Conservation (phyloP, 2,888 invertebrate genomes). For the Arge pagana region DNA sequence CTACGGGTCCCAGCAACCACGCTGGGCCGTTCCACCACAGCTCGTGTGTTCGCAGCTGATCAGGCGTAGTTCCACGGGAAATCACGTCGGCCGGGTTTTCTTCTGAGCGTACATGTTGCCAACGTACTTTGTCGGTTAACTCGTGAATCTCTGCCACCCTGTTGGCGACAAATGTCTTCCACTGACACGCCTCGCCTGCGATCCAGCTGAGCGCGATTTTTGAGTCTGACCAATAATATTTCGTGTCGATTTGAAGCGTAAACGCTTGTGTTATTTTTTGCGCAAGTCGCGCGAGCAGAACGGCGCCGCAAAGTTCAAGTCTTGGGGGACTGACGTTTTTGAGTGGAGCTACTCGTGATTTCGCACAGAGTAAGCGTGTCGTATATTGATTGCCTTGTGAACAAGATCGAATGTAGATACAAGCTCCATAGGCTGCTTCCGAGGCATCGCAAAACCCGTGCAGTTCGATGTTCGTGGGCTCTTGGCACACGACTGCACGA, state of each 20-base stretch:
- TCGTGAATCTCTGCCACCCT: slow-evolving; percentile 23
- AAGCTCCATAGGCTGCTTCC: slow-evolving; percentile 31
- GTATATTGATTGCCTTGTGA: not conserved
- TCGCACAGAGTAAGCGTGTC: slow-evolving; percentile 32
- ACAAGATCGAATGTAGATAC: slow-evolving; percentile 33
- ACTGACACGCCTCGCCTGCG: slow-evolving; percentile 20
- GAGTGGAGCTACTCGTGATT: slow-evolving; percentile 39
- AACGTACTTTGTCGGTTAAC: not conserved
- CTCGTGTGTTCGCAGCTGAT: not conserved
- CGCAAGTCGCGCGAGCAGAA: slow-evolving; percentile 27
- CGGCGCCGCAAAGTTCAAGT: slow-evolving; percentile 33
- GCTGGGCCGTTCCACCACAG: slow-evolving; percentile 1
- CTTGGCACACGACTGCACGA: not conserved
- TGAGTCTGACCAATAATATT: slow-evolving; percentile 35
- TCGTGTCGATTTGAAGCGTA: slow-evolving; percentile 7
- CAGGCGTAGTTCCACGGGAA: slow-evolving; percentile 19
- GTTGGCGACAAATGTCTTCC: slow-evolving; percentile 24
- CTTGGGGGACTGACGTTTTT: slow-evolving; percentile 33
- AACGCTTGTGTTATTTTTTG: slow-evolving; percentile 18
- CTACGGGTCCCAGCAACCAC: not conserved
- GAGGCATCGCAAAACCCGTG: slow-evolving; percentile 32
- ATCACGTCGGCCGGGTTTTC: slow-evolving; percentile 29
- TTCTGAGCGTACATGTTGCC: slow-evolving; percentile 21
- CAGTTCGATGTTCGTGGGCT: slow-evolving; percentile 9
- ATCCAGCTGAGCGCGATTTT: slow-evolving; percentile 34